These are phyloP conservation scores for Athalia rosae DNA, from an alignment of 2,888 invertebrate species.

Conservation along the genomic window DNA sequence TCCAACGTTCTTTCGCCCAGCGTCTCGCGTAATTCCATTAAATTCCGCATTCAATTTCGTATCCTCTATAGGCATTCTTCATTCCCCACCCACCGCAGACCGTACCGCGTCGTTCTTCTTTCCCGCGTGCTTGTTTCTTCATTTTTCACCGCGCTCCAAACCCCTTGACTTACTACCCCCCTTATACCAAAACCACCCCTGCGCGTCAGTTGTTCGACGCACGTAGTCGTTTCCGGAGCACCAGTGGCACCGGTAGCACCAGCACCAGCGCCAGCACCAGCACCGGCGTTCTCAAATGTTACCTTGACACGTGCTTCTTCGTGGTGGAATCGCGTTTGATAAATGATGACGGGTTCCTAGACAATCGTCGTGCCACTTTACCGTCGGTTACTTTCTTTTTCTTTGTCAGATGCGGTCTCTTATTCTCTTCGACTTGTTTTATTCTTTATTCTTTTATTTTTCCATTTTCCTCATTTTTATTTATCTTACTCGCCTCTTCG, in stretches of 20 bases:
- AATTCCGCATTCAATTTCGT: slow-evolving; percentile 45
- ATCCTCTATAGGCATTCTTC: slow-evolving; percentile 42
- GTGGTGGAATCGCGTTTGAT: slow-evolving; percentile 19
- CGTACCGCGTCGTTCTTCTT: not conserved
- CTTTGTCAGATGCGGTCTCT: not conserved
- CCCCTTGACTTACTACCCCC: slow-evolving; percentile 20
- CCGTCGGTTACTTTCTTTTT: not conserved
- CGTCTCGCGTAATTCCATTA: slow-evolving; percentile 41
- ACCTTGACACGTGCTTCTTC: slow-evolving; percentile 6
- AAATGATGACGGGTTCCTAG: slow-evolving; percentile 17
- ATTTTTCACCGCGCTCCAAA: slow-evolving; percentile 34
- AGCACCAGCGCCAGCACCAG: no score
- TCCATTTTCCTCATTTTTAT: not conserved
- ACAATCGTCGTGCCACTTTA: not conserved
- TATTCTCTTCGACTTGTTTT: not conserved
- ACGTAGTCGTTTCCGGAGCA: slow-evolving; percentile 8
- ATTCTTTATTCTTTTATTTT: not conserved
- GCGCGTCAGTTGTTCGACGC: slow-evolving; percentile 30
- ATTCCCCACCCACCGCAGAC: slow-evolving; percentile 13
- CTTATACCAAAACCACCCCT: not conserved
- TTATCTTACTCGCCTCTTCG: not conserved
- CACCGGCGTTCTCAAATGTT: slow-evolving; percentile 16
- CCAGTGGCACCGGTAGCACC: no score
- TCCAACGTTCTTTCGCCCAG: slow-evolving; percentile 31
- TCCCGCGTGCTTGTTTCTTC: slow-evolving; percentile 26